These are phyloP conservation scores for Priocnemis perturbator DNA, from an alignment of 2,888 invertebrate genomes.

Conservation along the genomic window DNA sequence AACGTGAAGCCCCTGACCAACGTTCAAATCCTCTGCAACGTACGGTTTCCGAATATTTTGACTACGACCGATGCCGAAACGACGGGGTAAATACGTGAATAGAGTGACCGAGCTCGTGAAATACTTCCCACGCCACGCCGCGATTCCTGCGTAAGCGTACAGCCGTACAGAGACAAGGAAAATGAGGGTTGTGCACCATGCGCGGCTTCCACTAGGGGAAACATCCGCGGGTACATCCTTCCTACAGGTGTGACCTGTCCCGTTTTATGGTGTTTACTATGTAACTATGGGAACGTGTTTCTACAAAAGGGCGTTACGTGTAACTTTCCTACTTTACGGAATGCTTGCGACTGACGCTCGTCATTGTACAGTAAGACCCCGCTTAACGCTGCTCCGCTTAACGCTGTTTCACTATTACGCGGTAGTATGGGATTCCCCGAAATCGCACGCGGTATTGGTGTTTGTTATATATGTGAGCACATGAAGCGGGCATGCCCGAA, in stretches of 20 bases:
- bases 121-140: slow-evolving; percentile 54
- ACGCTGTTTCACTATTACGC: too few relatives aligned
- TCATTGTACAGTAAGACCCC: too few relatives aligned
- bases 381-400: too few relatives aligned
- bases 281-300: slow-evolving; percentile 50
- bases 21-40: slow-evolving; percentile 20
- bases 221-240: slow-evolving; percentile 32
- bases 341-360: too few relatives aligned
- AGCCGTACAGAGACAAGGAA: not conserved
- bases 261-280: slow-evolving; percentile 41
- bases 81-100: not conserved
- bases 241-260: too few relatives aligned
- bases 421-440: too few relatives aligned
- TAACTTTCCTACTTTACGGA: not conserved
- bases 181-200: not conserved
- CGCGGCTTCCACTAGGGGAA: not conserved
- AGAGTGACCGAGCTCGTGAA: slow-evolving; percentile 29
- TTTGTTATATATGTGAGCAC: too few relatives aligned
- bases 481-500: too few relatives aligned
- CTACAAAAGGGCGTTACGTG: not conserved
- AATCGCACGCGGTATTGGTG: too few relatives aligned
- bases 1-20: slow-evolving; percentile 40
- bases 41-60: slow-evolving; percentile 57
- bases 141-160: slow-evolving; percentile 20
- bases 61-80: slow-evolving; percentile 8